A percentile compares a stretch with the other conserved stretches of the same genome.
phyloP scores from a whole-genome alignment of 1,140 invertebrate species.

The Drosophila melanogaster region Release_6_plus_ISO1_MT NT_037436.4:19872501-19873000 shows the following conservation, averaged over 20 bases:
- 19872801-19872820: conserved; percentile 41
- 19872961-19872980: not conserved
- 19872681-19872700: conserved; percentile 11
- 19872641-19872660: conserved; percentile 45
- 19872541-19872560: conserved; percentile 66
- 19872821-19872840: conserved; percentile 50
- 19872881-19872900: conserved; percentile 15
- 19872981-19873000: not conserved
- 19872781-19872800: conserved; percentile 52
- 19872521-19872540: conserved; percentile 56
- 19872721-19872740: conserved; percentile 5
- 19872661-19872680: conserved; percentile 21
- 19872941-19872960: not conserved
- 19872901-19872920: conserved; percentile 44
- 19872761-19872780: conserved; percentile 52
- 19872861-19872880: conserved; percentile 27
- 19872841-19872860: conserved; percentile 58
- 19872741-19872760: conserved; percentile 21
- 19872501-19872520: conserved; percentile 50
- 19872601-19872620: not conserved
- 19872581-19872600: not conserved
- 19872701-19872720: conserved; percentile 16
- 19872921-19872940: conserved; percentile 8
- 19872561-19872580: not conserved
- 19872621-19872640: conserved; percentile 41